Evolutionary conservation across 2,888 invertebrate genomes (phyloP).

Genomic region (Rhodophaea formosa): DNA sequence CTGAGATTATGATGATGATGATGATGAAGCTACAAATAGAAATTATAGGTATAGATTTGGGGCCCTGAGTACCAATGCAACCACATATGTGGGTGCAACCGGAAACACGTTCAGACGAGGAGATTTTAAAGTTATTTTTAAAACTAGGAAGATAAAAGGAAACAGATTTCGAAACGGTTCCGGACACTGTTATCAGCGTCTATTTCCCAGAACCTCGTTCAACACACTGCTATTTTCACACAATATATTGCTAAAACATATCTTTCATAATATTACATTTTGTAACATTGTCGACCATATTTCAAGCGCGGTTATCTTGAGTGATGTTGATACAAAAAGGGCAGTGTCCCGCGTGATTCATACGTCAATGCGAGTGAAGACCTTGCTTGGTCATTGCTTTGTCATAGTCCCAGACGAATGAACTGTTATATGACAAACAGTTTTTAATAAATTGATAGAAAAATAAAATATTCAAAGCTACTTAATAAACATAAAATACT

Average conservation of each 20-base stretch:
- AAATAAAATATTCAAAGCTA: neutral
- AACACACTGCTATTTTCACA: conserved; percentile 10
- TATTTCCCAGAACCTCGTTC: conserved; percentile 3
- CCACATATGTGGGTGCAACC: no score
- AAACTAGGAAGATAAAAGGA: neutral
- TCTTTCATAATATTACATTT: conserved; percentile 5
- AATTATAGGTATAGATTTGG: no score
- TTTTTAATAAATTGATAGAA: neutral
- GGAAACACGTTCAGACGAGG: no score
- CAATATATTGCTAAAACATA: neutral
- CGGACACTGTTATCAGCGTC: conserved; percentile 1
- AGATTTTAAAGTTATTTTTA: neutral
- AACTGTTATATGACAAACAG: no score
- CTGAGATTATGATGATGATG: no score
- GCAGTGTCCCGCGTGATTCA: conserved; percentile 9
- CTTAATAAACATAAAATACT: neutral
- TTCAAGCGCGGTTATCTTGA: neutral
- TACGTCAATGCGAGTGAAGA: conserved; percentile 5
- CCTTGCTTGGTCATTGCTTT: neutral
- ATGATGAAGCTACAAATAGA: no score
- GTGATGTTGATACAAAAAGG: conserved; percentile 1
- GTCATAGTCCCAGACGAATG: neutral
- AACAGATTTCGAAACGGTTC: neutral
- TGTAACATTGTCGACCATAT: conserved; percentile 5
- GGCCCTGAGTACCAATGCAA: no score